Conservation (phyloP, 2,797 vertebrate genomes). For the Micromesistius poutassou region DNA sequence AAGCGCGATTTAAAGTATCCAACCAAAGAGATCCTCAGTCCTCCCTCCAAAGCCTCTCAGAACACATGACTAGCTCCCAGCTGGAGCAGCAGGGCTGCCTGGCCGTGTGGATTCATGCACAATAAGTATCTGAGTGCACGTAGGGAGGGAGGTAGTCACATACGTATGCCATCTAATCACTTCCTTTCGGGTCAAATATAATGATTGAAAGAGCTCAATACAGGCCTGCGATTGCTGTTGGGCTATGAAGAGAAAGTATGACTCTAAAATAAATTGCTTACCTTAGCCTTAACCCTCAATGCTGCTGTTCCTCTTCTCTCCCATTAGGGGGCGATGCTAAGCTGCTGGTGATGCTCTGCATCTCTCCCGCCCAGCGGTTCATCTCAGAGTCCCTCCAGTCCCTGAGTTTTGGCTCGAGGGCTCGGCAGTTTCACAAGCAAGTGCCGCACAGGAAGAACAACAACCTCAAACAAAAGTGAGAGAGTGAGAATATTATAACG, state of each 20-base stretch:
- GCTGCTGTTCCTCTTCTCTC: slow-evolving; percentile 9
- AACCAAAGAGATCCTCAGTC: too few relatives aligned
- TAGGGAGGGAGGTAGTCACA: too few relatives aligned
- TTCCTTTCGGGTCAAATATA: not conserved
- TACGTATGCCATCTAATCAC: too few relatives aligned
- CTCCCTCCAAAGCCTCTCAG: too few relatives aligned
- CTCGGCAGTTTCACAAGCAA: slow-evolving; percentile 75
- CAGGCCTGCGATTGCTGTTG: not conserved
- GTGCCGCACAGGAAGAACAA: slow-evolving; percentile 60
- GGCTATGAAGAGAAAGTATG: too few relatives aligned
- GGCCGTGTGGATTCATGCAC: too few relatives aligned
- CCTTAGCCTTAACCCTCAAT: not conserved
- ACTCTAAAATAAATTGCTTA: not conserved
- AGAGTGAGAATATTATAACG: not conserved
- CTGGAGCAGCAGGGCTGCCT: too few relatives aligned
- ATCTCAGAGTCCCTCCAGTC: slow-evolving; percentile 79
- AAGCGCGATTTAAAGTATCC: too few relatives aligned
- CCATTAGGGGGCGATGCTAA: slow-evolving; percentile 82
- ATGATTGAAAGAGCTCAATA: not conserved
- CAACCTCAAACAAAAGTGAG: slow-evolving; percentile 58
- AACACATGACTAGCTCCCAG: too few relatives aligned
- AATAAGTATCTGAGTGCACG: too few relatives aligned
- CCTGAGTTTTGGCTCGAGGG: slow-evolving; percentile 75
- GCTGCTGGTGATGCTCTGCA: slow-evolving; percentile 80
- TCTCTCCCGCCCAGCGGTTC: slow-evolving; percentile 78